A percentile compares a stretch with the other conserved stretches of the same genome.
Evolutionary conservation across 2,888 invertebrate genomes (phyloP).

Genomic region (Trissolcus japonicus): DNA sequence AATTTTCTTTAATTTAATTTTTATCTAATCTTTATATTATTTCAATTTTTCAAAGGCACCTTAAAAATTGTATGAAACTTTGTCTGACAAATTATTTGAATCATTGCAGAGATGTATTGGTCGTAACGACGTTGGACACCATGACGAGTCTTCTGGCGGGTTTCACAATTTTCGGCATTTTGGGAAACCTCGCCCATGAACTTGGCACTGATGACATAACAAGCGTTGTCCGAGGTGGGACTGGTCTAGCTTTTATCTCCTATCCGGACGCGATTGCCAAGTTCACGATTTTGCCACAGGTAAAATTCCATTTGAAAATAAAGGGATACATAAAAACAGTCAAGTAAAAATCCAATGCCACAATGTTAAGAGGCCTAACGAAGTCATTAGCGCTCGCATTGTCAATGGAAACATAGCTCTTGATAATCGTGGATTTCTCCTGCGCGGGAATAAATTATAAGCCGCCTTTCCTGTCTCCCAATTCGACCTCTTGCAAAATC

Average conservation of each 20-base stretch:
- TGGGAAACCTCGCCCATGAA: slow-evolving; percentile 87
- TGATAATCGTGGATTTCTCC: slow-evolving; percentile 29
- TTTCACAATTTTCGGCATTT: slow-evolving; percentile 88
- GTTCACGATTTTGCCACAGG: slow-evolving; percentile 84
- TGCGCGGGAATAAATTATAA: slow-evolving; percentile 40
- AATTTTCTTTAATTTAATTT: no score
- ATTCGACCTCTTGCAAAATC: slow-evolving; percentile 48
- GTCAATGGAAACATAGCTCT: slow-evolving; percentile 11
- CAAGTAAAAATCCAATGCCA: slow-evolving; percentile 20
- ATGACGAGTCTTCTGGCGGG: slow-evolving; percentile 90
- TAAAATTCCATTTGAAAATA: slow-evolving; percentile 21
- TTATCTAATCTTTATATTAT: no score
- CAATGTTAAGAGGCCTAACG: neutral
- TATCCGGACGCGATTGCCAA: slow-evolving; percentile 91
- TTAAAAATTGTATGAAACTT: neutral
- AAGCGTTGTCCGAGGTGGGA: slow-evolving; percentile 85
- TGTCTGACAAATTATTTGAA: neutral
- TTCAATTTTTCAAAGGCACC: no score
- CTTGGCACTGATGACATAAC: slow-evolving; percentile 78
- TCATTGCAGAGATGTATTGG: slow-evolving; percentile 81
- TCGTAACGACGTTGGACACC: slow-evolving; percentile 89
- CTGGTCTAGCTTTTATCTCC: slow-evolving; percentile 89
- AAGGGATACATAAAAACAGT: slow-evolving; percentile 2
- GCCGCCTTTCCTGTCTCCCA: slow-evolving; percentile 36
- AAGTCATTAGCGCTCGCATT: slow-evolving; percentile 10